phyloP scores from a whole-genome alignment of 2,113 vertebrate genomes.

The Colossoma macropomum region DNA sequence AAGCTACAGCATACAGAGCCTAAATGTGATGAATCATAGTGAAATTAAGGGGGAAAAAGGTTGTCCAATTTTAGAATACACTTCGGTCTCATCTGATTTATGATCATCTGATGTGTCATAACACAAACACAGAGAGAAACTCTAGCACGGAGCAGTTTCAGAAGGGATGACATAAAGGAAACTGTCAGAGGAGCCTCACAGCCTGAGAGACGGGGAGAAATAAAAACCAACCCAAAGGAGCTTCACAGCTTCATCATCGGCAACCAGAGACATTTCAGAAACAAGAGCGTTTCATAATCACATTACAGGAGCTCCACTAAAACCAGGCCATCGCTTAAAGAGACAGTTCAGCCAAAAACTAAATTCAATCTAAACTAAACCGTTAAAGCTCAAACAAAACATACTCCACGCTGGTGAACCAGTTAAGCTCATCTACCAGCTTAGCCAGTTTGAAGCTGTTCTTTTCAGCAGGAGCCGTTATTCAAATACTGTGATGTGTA shows the following conservation, averaged over 20 bases:
- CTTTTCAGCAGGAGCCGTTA: no score
- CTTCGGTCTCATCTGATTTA: neutral
- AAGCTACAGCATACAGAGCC: neutral
- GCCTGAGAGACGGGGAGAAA: neutral
- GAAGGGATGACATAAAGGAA: neutral
- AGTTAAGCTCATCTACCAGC: no score
- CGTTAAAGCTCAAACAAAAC: no score
- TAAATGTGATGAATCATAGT: no score
- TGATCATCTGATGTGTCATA: neutral
- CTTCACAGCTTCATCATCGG: neutral
- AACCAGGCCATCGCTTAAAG: neutral
- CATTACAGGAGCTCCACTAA: neutral
- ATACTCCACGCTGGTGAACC: no score
- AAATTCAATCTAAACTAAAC: no score
- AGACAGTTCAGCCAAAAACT: no score
- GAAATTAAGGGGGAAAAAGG: neutral
- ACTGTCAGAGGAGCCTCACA: conserved; percentile 20
- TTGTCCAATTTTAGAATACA: neutral
- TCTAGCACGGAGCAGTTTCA: neutral
- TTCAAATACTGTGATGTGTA: no score
- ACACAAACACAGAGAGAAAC: conserved; percentile 22
- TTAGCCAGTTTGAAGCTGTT: no score
- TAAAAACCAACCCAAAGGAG: neutral
- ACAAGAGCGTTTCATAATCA: neutral
- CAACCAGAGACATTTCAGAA: neutral